These are phyloP conservation scores for Grammomys dolichurus DNA, from an alignment of 2,113 vertebrate species.

Conservation along the genomic window DNA sequence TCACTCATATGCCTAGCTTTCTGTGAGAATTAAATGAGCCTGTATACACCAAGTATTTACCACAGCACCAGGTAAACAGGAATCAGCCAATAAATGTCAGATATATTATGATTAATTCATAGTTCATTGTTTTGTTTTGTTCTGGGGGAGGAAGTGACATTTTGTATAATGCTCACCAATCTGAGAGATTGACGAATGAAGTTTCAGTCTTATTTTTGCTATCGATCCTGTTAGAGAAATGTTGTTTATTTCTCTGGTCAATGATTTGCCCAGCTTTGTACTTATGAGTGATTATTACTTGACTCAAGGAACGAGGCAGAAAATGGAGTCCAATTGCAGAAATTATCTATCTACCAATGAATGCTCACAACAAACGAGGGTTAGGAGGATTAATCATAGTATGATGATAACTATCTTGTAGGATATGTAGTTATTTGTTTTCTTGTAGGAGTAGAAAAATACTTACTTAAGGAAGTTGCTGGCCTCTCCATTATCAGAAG, in stretches of 20 bases:
- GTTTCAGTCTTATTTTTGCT: constrained; percentile 30
- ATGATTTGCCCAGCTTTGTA: constrained; percentile 34
- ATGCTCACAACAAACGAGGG: background rate
- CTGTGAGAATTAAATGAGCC: constrained; percentile 22
- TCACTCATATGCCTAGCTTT: background rate
- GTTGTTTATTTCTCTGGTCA: constrained; percentile 55
- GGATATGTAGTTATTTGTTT: constrained; percentile 14
- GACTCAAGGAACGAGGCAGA: background rate
- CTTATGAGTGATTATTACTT: background rate
- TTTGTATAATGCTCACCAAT: constrained; percentile 63
- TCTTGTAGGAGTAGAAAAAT: background rate
- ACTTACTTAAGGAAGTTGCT: constrained; percentile 13
- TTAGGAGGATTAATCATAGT: background rate
- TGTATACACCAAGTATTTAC: constrained; percentile 31
- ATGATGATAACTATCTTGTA: background rate
- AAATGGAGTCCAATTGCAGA: background rate
- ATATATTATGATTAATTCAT: constrained; percentile 47
- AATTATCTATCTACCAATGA: background rate
- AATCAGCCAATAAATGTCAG: constrained; percentile 61
- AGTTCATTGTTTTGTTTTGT: constrained; percentile 55
- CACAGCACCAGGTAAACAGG: constrained; percentile 20
- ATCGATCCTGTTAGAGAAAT: constrained; percentile 54
- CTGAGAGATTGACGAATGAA: constrained; percentile 43
- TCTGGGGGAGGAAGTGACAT: constrained; percentile 61
- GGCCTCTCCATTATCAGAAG: background rate